Base-by-base conservation (phyloP, 2,888 invertebrate genomes). In the Drosophila falleni region DNA sequence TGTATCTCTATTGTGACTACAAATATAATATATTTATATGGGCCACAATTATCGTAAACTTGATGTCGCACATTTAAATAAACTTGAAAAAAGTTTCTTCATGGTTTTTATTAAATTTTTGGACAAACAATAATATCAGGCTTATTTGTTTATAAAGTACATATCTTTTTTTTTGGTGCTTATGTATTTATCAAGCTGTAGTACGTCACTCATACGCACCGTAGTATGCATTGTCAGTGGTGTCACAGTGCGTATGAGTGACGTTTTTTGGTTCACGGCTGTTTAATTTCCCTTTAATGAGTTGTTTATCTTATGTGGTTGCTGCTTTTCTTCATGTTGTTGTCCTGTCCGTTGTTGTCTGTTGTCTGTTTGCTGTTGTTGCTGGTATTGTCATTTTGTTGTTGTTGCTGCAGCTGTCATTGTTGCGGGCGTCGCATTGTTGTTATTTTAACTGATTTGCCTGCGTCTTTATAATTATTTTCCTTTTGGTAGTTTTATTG, bases 211-310 rank as follows among this genome's bases (percentile, higher is more conserved):
- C 70, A 84, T 78, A 72, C 81, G 85, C 86, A 70, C 56, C 41
- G 71, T 41, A 46, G 60, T 55, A 53, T 66, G 76, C 61, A 68
- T 19, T 69, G 54, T 61, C 53, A 50, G 26, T 46, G 29, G 16
- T 33, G 56, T 23, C 61, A 70, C 80, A 63, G 62, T 85, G 84
- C 89, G 84, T 82, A 88, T 89, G 87, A 81, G 89, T 82, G 90
- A 83, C 81, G 78, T 70, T 71, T 64, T 75, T 71, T 44, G 49
- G 59, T 74, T 82, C 80, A 82, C 59, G 83, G 64, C 84, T 77
- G 67, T 88, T 84, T 88, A 77, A 89, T 88, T 89, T 89, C 65
- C 64, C 53, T 82, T 84, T 88, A 89, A 89, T 80, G 80, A 84
- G 74, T 69, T 78, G 74, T 78, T 78, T 81, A 67, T 78, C 70